phyloP scores from a whole-genome alignment of 2,113 vertebrate genomes.

The Misgurnus mizolepis region DNA sequence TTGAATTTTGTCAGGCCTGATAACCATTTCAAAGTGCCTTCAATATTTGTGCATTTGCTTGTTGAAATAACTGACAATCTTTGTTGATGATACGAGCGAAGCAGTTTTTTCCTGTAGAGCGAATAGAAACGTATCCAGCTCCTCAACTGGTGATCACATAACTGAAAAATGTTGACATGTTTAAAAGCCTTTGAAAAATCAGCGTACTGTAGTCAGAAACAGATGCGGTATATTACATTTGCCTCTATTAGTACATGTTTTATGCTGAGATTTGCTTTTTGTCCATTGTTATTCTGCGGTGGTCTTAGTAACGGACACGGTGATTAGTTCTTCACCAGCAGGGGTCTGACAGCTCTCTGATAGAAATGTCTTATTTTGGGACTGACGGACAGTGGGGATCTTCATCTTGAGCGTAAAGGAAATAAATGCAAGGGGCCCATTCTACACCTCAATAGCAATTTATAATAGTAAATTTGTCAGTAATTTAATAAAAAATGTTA shows the following conservation, averaged over 20 bases:
- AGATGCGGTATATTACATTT: constrained; percentile 30
- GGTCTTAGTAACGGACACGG: constrained; percentile 21
- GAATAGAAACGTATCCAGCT: constrained; percentile 15
- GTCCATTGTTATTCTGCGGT: constrained; percentile 21
- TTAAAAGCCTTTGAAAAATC: constrained; percentile 41
- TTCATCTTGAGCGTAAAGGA: not conserved
- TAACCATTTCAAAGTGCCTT: not conserved
- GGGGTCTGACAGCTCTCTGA: constrained; percentile 39
- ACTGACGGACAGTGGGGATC: constrained; percentile 20
- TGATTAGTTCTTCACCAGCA: constrained; percentile 20
- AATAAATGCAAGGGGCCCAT: not conserved
- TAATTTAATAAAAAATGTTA: not conserved
- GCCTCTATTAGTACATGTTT: constrained; percentile 3
- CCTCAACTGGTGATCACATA: constrained; percentile 24
- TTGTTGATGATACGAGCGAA: constrained; percentile 14
- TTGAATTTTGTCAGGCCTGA: constrained; percentile 4
- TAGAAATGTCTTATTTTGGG: constrained; percentile 33
- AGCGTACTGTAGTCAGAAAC: constrained; percentile 32
- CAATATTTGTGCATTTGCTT: not conserved
- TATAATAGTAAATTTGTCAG: not conserved
- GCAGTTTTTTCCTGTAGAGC: not conserved
- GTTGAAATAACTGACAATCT: not conserved
- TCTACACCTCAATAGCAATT: not conserved
- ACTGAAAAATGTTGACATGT: constrained; percentile 22
- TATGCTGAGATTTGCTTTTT: constrained; percentile 25